These are phyloP conservation scores for Hydrotaea cyrtoneurina DNA, from an alignment of 2,888 invertebrate genomes.

Conservation along the genomic window DNA sequence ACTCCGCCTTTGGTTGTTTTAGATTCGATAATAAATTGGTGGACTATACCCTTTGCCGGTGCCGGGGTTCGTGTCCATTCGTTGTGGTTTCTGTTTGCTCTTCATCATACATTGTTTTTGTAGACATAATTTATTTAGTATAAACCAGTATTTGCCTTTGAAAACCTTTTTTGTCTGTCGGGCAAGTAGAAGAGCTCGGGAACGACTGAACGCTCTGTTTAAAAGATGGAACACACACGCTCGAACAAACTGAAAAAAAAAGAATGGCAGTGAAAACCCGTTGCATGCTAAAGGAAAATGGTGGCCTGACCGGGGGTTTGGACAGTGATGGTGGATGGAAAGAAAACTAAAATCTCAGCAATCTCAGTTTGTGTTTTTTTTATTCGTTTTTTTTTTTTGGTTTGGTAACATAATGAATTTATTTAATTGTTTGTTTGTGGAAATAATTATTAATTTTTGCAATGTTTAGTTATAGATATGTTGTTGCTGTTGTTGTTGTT, in stretches of 20 bases:
- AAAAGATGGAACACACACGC: constrained; percentile 41
- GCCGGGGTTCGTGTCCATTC: constrained; percentile 35
- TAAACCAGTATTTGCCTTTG: constrained; percentile 56
- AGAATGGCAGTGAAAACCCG: constrained; percentile 13
- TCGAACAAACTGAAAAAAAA: background rate
- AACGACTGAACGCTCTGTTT: constrained; percentile 50
- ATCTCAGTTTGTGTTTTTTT: background rate
- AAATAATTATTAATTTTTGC: constrained; percentile 45
- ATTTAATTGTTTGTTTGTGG: constrained; percentile 37
- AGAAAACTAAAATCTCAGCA: background rate
- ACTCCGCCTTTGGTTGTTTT: constrained; percentile 53
- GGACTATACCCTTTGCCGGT: constrained; percentile 47
- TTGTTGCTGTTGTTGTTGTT: constrained; percentile 6
- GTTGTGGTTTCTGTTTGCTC: constrained; percentile 31
- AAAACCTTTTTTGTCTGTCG: constrained; percentile 54
- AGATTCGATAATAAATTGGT: constrained; percentile 34
- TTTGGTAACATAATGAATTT: constrained; percentile 57
- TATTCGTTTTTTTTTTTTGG: too few species aligned
- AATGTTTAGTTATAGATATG: constrained; percentile 36
- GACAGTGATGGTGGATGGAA: background rate
- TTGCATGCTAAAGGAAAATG: constrained; percentile 18
- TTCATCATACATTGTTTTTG: constrained; percentile 36
- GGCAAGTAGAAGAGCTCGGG: constrained; percentile 23
- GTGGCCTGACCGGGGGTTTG: background rate
- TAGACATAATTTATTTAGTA: constrained; percentile 20